Evolutionary conservation across 2,113 vertebrate species (phyloP), one percentile per base, ranked within the genome.

Genomic region (Vidua macroura): DNA sequence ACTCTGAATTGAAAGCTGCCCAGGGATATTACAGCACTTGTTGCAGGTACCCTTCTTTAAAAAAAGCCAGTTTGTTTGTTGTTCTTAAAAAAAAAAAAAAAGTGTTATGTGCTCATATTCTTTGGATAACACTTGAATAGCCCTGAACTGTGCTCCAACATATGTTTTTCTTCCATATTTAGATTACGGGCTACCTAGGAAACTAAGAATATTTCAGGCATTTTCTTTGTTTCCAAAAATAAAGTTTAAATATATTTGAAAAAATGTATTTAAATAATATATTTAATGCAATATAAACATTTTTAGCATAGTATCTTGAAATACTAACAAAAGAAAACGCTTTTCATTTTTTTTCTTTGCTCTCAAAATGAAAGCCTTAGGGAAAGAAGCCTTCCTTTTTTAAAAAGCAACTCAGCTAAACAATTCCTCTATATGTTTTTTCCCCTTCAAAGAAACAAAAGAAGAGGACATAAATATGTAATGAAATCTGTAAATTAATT

Each of bases 71-170:
- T 59, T 39, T 51, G 3, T 35, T 68, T 52, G 3, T 24, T 44
- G 10, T 0, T 33, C 48, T 58, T 21, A 67, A 25, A 37, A 37
- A 43, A 37, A 37, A 43, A 46, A 15, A 15, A 21, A 21, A 39
- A 9, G 1, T 24, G 3, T 30, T 56, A 17, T 4, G 3, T 15
- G 2, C 6, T 78, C 8, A 13, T 22, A 28, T 75, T 73, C 31
- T 88, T 79, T 85, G 41, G 7, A 21, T 43, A 63, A 53, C 11
- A 70, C 8, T 60, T 76, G 21, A 76, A 48, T 11, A 51, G 5
- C 9, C 28, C 11, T 69, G 55, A 86, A 46, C 9, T 1, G 1
- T 55, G 8, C 3, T 58, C 52, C 21, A 6, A 59, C 2, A 0
- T 15, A 25, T 30, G 7, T 51, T 76, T 88, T 92, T 9, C 18